These are phyloP conservation scores for Scarus forsteni DNA, from an alignment of 2,797 vertebrate genomes.

Conservation along the genomic window DNA sequence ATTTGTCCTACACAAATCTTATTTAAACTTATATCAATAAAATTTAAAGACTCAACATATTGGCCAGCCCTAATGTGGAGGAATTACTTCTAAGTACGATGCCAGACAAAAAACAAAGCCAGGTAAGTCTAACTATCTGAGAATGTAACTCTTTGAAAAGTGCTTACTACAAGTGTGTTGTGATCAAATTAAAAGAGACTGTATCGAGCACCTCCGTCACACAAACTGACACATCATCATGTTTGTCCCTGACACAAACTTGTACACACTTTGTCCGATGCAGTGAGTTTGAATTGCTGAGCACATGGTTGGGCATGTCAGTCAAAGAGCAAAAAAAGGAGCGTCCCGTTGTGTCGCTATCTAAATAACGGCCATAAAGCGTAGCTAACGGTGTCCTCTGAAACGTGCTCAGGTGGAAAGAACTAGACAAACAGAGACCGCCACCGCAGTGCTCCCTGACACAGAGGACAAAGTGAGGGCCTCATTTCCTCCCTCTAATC, in stretches of 20 bases:
- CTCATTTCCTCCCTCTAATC: conserved; percentile 86
- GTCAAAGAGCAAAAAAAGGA: conserved; percentile 78
- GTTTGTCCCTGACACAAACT: conserved; percentile 46
- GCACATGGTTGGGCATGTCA: conserved; percentile 78
- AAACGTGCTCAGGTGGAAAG: conserved; percentile 86
- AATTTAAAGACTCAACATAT: no score
- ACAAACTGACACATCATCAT: conserved; percentile 60
- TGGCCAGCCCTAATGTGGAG: no score
- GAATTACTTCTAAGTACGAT: no score
- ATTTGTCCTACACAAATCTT: no score
- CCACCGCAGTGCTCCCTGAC: conserved; percentile 81
- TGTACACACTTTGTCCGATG: conserved; percentile 51
- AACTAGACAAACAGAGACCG: conserved; percentile 85
- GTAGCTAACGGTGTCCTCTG: conserved; percentile 86
- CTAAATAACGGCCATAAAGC: conserved; percentile 86
- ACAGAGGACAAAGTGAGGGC: conserved; percentile 85
- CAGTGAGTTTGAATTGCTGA: conserved; percentile 61
- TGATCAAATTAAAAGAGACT: conserved; percentile 25
- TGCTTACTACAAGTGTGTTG: conserved; percentile 15
- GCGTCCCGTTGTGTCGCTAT: conserved; percentile 82
- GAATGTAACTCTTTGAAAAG: neutral
- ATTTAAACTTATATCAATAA: no score
- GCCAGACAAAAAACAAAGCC: conserved; percentile 15
- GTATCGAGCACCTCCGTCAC: conserved; percentile 47
- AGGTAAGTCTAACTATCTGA: conserved; percentile 8